Evolutionary conservation across 2,113 vertebrate species (phyloP), one percentile per base, ranked within the genome.

Genomic region (Bambusicola thoracicus): DNA sequence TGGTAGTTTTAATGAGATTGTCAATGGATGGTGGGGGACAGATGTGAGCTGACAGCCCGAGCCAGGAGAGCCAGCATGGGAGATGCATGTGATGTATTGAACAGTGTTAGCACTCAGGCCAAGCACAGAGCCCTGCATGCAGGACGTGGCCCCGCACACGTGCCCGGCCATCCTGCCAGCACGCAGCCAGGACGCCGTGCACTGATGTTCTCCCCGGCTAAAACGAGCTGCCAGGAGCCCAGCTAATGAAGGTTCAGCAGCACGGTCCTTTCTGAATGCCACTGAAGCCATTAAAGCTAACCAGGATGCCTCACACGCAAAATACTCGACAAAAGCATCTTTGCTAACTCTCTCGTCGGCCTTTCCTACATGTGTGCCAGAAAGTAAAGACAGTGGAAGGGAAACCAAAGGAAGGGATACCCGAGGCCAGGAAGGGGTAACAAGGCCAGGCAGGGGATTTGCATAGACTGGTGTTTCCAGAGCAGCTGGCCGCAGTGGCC

Each of bases 41-140:
- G 43, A 93, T 51, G 56, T 65, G 67, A 79, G 17, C 63, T 80
- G 84, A 69, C 49, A 81, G 75, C 55, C 56, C 73, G 88, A 90
- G 63, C 41, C 0, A 1, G 70, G 85, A 89, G 51, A 96, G 53
- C 59, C 81, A 92, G 68, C 0, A 24, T 89, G 72, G 83, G 89
- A 94, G 70, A 95, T 93, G 84, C 85, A 92, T 90, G 88, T 96
- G 92, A 96, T 58, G 67, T 79, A 95, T 95, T 89, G 77, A 95
- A 88, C 88, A 85, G 7, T 92, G 56, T 76, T n/a, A 74, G 20
- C 16, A 11, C 74, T 67, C 67, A n/a, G 72, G 74, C 59, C 59
- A 63, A 77, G 79, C 0, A 2, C 69, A 1, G 85, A 62, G 83
- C 86, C 88, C 59, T 77, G 73, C 5, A 1, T 61, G 81, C 53